phyloP scores from a whole-genome alignment of 2,113 vertebrate genomes.

The Okapia johnstoni region DNA sequence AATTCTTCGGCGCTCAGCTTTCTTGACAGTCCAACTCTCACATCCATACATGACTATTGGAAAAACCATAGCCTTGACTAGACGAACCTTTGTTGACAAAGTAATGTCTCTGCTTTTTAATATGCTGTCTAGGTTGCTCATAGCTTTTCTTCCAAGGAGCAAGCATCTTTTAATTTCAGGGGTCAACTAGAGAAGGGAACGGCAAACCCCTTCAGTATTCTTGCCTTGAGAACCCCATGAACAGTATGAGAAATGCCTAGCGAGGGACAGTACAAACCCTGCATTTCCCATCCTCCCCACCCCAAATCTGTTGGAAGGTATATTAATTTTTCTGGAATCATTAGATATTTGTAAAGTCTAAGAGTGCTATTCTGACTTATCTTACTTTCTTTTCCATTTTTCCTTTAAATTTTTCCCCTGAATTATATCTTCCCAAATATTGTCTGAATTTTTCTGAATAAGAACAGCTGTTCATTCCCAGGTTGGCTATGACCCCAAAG shows the following conservation, averaged over 20 bases:
- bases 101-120: not conserved
- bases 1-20: not conserved
- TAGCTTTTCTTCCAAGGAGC: not conserved
- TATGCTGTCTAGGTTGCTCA: not conserved
- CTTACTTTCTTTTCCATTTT: not conserved
- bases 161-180: not conserved
- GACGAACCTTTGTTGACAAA: not conserved
- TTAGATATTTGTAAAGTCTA: not conserved
- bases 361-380: slow-evolving; percentile 33
- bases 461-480: slow-evolving; percentile 54
- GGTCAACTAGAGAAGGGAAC: not conserved
- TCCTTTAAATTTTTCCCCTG: not conserved
- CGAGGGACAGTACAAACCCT: not conserved
- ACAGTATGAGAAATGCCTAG: not conserved
- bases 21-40: not conserved
- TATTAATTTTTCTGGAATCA: not conserved
- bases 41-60: not conserved
- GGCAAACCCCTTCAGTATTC: not conserved
- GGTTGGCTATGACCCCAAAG: not conserved
- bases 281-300: not conserved
- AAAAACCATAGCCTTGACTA: not conserved
- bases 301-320: not conserved
- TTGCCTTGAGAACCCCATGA: not conserved
- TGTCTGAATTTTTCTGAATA: slow-evolving; percentile 65
- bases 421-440: slow-evolving; percentile 64